Evolutionary conservation across 2,888 invertebrate species (phyloP).

Genomic region (Clostera curtula): DNA sequence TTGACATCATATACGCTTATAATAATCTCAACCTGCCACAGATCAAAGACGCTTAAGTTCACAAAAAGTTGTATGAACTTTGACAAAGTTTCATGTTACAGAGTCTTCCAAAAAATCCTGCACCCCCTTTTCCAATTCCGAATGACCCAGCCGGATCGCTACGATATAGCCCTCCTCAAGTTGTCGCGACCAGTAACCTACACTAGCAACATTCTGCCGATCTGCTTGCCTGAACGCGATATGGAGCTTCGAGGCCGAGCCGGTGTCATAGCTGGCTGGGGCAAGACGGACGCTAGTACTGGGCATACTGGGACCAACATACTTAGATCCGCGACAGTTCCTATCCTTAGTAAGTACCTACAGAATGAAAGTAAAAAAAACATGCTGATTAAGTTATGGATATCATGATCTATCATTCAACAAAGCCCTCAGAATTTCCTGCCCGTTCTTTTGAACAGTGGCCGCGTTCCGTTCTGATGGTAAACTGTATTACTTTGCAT

Average conservation of each 20-base stretch:
- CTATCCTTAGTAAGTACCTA: constrained; percentile 85
- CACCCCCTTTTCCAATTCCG: constrained; percentile 88
- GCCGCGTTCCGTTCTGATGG: not conserved
- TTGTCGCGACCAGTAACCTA: constrained; percentile 80
- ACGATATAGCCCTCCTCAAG: constrained; percentile 84
- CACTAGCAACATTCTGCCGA: constrained; percentile 82
- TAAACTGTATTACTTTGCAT: not conserved
- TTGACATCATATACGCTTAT: not conserved
- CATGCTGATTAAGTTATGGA: too few species aligned
- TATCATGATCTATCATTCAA: too few species aligned
- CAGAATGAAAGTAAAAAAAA: too few species aligned
- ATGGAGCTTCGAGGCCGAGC: constrained; percentile 50
- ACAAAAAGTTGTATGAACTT: constrained; percentile 1
- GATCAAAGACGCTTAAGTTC: constrained; percentile 6
- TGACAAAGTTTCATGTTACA: constrained; percentile 17
- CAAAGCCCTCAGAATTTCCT: too few species aligned
- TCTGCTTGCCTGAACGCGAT: constrained; percentile 80
- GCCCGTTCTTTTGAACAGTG: not conserved
- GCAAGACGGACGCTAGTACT: constrained; percentile 83
- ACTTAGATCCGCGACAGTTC: constrained; percentile 86
- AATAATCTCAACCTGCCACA: not conserved
- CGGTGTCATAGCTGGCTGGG: constrained; percentile 86
- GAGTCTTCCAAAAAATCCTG: constrained; percentile 82
- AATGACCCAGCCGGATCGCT: constrained; percentile 88
- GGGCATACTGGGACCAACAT: constrained; percentile 87